phyloP scores from a whole-genome alignment of 2,888 invertebrate species.

The Agrilus biguttatus region DNA sequence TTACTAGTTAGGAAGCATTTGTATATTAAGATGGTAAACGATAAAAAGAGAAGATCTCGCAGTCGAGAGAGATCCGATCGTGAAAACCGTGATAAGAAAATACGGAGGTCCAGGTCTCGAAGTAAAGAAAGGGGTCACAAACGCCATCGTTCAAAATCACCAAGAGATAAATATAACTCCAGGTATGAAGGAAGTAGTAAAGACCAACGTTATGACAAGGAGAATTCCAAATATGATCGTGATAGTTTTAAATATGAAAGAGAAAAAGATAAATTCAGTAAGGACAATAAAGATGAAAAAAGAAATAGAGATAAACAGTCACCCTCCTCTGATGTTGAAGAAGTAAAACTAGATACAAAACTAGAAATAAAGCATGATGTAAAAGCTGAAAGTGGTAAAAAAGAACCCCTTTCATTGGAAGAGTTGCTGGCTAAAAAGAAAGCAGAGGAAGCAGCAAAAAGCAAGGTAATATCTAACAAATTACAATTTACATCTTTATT shows the following conservation, averaged over 20 bases:
- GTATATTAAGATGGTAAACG: conserved; percentile 21
- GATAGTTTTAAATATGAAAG: conserved; percentile 8
- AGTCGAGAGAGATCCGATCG: conserved; percentile 29
- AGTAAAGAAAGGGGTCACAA: conserved; percentile 26
- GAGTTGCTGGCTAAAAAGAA: conserved; percentile 92
- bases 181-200: conserved; percentile 11
- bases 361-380: conserved; percentile 12
- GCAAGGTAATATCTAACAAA: conserved; percentile 44
- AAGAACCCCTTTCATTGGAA: conserved; percentile 89
- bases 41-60: conserved; percentile 29
- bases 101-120: conserved; percentile 26
- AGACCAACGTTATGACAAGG: conserved; percentile 12
- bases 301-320: conserved; percentile 25
- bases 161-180: conserved; percentile 22
- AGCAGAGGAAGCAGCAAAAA: conserved; percentile 84
- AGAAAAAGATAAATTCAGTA: conserved; percentile 16
- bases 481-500: background rate
- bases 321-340: conserved; percentile 32
- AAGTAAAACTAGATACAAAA: conserved; percentile 18
- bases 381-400: conserved; percentile 32
- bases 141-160: conserved; percentile 22
- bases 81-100: conserved; percentile 20
- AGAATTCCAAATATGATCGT: conserved; percentile 13
- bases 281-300: conserved; percentile 18
- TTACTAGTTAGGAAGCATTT: too few species aligned